A percentile compares a stretch with the other conserved stretches of the same genome.
These are phyloP conservation scores for Megalops cyprinoides DNA, from an alignment of 2,797 vertebrate species.

Conservation along the genomic window DNA sequence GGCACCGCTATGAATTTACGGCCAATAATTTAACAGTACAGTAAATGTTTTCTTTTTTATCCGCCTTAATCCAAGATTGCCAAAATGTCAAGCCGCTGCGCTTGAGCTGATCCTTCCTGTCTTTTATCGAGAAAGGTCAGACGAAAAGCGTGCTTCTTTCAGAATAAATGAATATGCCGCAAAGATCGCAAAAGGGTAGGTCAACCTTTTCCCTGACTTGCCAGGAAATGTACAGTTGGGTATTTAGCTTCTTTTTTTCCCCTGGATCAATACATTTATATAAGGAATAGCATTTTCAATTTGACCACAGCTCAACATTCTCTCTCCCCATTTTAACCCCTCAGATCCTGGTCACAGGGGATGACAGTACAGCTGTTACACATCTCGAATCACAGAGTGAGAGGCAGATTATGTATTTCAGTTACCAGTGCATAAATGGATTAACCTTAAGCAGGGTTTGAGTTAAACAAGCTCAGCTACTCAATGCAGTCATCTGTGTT, in stretches of 20 bases:
- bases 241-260: constrained; percentile 53
- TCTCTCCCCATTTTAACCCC: constrained; percentile 30
- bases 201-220: constrained; percentile 72
- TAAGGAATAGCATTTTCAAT: constrained; percentile 59
- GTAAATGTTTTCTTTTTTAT: constrained; percentile 67
- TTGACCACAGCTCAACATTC: constrained; percentile 45
- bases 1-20: constrained; percentile 53
- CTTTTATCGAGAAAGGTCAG: constrained; percentile 77
- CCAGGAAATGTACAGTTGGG: constrained; percentile 52
- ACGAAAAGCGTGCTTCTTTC: constrained; percentile 70
- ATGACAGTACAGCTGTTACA: too few species aligned
- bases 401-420: background rate
- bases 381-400: background rate
- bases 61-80: constrained; percentile 71
- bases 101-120: constrained; percentile 70
- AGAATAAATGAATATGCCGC: constrained; percentile 72
- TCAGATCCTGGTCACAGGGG: background rate
- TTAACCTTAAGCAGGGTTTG: background rate
- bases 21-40: constrained; percentile 56
- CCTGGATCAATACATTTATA: constrained; percentile 61
- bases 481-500: background rate
- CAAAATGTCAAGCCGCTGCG: constrained; percentile 81
- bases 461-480: background rate
- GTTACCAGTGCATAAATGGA: background rate
- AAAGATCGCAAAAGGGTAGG: constrained; percentile 70